These are phyloP conservation scores for Emberiza fucata DNA, from an alignment of 2,113 vertebrate species.

Conservation along the genomic window DNA sequence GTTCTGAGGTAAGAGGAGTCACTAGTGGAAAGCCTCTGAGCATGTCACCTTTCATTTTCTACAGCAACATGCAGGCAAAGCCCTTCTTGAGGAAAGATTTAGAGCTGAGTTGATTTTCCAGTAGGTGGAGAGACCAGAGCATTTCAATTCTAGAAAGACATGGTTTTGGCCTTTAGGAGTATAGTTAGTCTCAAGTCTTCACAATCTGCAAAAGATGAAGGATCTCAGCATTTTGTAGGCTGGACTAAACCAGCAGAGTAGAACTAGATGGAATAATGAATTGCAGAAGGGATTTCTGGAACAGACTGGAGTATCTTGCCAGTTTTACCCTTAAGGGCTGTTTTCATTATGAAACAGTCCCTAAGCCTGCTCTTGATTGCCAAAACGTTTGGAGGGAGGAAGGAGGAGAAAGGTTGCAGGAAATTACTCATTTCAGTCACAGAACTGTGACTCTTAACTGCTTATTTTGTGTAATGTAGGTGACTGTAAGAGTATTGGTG, in stretches of 20 bases:
- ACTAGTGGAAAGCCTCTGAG: background rate
- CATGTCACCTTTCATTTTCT: background rate
- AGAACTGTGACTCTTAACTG: background rate
- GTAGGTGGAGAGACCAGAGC: background rate
- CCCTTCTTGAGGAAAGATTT: background rate
- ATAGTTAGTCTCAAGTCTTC: background rate
- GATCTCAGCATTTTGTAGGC: background rate
- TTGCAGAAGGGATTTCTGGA: slow-evolving; percentile 37
- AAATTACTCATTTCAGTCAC: slow-evolving; percentile 27
- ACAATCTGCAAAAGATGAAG: background rate
- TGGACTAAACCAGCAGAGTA: background rate
- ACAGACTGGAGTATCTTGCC: background rate
- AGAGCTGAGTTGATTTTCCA: background rate
- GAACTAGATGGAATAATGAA: background rate
- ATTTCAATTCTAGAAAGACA: background rate
- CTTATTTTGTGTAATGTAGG: background rate
- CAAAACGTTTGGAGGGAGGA: background rate
- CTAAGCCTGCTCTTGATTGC: slow-evolving; percentile 7
- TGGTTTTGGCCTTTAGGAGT: background rate
- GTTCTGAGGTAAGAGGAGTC: background rate
- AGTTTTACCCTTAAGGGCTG: slow-evolving; percentile 10
- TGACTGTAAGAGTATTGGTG: background rate
- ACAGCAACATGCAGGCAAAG: background rate
- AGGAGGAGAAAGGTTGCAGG: slow-evolving; percentile 37
- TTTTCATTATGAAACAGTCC: background rate